Evolutionary conservation across 2,113 vertebrate species (phyloP), one percentile per base, ranked within the genome.

Genomic region (Dipodomys stephensi): DNA sequence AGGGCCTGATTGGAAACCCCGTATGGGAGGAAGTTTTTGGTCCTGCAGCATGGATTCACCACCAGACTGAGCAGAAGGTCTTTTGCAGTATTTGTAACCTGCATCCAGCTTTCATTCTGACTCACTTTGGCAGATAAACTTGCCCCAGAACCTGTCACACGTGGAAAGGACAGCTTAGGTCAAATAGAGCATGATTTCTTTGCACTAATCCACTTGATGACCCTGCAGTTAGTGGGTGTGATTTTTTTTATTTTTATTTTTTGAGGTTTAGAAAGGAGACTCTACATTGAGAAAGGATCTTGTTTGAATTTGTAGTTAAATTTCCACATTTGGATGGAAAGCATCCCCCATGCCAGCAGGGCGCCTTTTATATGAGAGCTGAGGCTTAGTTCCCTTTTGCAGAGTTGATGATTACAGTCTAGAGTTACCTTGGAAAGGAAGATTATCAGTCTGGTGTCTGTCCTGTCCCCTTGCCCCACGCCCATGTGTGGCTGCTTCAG

Each of bases 1-100:
- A 74, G 68, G 77, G 74, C 92, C 79, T 94, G 32, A 23, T 65
- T 93, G 57, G 71, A 94, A 94, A 90, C 28, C 71, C 87, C 77
- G 32, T 3, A 0, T 67, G 72, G 60, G 64, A 88, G 78, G 81
- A 87, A 7, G 25, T 81, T 46, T 69, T 87, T 76, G 44, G 83
- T 65, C 74, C 92, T 32, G 39, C 4, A 32, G 90, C 27, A 2
- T 44, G 68, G 13, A 67, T 53, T 73, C 20, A 71, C 76, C 69
- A 39, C 23, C 7, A 5, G 25, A 32, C 12, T 0, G 3, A 32
- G 49, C 39, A 22, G 28, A 57, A 73, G 64, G 39, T 68, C 28
- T 87, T 69, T 23, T 11, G 28, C 19, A 2, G 7, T 46, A 25
- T 4, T 27, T 32, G 4, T 71, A 27, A 30, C 49, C 25, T 35